Base-by-base conservation (phyloP, 23 tunicate genomes). In the Trididemnum miniatum region DNA sequence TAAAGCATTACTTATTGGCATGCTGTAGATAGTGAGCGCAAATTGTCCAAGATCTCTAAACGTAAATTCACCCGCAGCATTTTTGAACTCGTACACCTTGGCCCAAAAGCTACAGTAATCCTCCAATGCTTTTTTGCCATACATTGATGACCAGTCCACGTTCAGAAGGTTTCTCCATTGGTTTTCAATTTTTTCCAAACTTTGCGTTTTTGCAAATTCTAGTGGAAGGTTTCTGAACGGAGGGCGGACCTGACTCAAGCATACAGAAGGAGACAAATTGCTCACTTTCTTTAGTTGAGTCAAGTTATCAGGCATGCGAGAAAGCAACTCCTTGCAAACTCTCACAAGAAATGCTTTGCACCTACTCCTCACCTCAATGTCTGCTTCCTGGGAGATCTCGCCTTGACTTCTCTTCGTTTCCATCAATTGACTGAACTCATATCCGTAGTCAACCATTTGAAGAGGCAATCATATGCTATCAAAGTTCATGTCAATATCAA, bases 1-100 rank as follows among this genome's bases (percentile, higher is more conserved):
- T 4, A 69, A 9, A 32, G 75, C 75, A 31, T 69, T 69, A 24
- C 75, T 69, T 4, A 69, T 34, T 69, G 75, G 75, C 29, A 62
- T 22, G 69, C 69, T 62, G 29, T 62, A 62, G 4, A 25, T 24
- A 9, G 20, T 62, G 15, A 62, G 24, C 5, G 28, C 69, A 62
- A 62, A 62, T 62, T 9, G 4, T 9, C 23, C 69, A 62, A 62
- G 26, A 25, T 62, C 69, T 62, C 24, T 62, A 5, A 62, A 62
- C 20, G 22, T 62, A 15, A 9, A 22, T 25, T 62, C 69, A 22
- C 69, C 69, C 4, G 23, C 69, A 62, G 69, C 69, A 62, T 62
- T 24, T 62, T 62, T 44, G 9, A 44, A 9, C 9, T 44, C 15
- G 12, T 7, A 7, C 9, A 15, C 54, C 15, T 44, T 44, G 54